These are phyloP conservation scores for Drosophila mayri DNA, from an alignment of 1,140 invertebrate genomes.

Conservation along the genomic window DNA sequence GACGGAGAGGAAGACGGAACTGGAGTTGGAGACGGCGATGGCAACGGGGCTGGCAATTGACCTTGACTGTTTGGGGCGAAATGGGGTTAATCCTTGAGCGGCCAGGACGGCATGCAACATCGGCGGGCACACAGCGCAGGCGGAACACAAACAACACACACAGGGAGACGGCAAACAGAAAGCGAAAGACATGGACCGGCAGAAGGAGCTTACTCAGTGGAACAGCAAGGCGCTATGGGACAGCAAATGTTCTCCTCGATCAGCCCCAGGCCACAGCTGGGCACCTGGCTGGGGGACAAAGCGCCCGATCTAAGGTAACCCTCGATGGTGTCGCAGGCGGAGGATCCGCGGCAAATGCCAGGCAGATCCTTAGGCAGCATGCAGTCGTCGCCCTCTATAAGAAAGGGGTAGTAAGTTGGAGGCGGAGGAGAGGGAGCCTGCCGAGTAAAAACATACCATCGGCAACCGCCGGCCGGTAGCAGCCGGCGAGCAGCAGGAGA, in stretches of 20 bases:
- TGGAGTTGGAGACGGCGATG: not conserved
- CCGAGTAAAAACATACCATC: constrained; percentile 5
- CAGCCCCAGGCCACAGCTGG: constrained; percentile 56
- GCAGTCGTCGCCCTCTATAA: constrained; percentile 61
- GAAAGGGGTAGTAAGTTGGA: not conserved
- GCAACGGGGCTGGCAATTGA: not conserved
- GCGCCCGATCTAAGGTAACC: constrained; percentile 50
- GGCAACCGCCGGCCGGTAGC: not conserved
- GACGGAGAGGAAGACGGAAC: not conserved
- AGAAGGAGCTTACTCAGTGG: constrained; percentile 34
- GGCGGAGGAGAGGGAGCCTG: not conserved
- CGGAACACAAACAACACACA: constrained; percentile 16
- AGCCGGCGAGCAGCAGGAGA: constrained; percentile 8
- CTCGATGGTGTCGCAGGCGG: constrained; percentile 43
- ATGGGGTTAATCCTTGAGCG: constrained; percentile 8
- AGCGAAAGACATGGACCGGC: not conserved
- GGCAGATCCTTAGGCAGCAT: constrained; percentile 27
- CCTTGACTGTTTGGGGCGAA: constrained; percentile 2
- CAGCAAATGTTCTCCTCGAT: constrained; percentile 78
- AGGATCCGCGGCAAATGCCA: constrained; percentile 48
- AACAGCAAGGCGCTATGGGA: constrained; percentile 54
- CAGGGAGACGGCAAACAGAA: not conserved
- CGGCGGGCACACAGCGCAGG: constrained; percentile 28
- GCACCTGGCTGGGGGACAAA: constrained; percentile 48
- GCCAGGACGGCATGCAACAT: constrained; percentile 38